Evolutionary conservation across 2,113 vertebrate species (phyloP).

Genomic region (Lethenteron camtschaticum): DNA sequence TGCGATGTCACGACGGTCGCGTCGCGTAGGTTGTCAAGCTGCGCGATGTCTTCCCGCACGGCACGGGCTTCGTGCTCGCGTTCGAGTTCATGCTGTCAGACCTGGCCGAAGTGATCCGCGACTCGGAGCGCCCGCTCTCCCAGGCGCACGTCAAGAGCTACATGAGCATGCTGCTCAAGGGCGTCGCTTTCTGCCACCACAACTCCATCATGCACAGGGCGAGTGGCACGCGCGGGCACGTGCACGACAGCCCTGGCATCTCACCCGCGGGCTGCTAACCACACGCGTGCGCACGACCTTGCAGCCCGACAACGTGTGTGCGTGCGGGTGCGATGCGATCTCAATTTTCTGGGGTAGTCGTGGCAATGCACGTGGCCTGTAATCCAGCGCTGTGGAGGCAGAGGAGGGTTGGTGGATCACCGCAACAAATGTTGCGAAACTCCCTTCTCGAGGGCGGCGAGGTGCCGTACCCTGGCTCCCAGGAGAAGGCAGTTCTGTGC

Average conservation of each 20-base stretch:
- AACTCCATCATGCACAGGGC: conserved; percentile 69
- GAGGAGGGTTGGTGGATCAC: no score
- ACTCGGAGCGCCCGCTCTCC: conserved; percentile 37
- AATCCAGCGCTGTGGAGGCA: no score
- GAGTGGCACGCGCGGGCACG: conserved; percentile 7
- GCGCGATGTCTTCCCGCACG: conserved; percentile 55
- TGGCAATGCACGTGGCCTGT: no score
- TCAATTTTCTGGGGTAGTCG: no score
- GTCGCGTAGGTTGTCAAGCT: conserved; percentile 45
- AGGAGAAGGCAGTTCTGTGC: no score
- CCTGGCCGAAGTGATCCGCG: conserved; percentile 54
- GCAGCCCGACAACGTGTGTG: no score
- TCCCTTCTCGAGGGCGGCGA: no score
- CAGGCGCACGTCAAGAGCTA: conserved; percentile 59
- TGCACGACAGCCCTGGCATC: neutral
- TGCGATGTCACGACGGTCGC: no score
- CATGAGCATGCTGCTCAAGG: conserved; percentile 66
- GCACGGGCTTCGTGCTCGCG: conserved; percentile 53
- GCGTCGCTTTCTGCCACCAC: conserved; percentile 52
- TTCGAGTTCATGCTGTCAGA: conserved; percentile 72
- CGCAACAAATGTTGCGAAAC: no score
- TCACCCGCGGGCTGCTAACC: neutral
- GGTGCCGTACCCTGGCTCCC: no score
- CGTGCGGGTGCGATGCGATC: no score
- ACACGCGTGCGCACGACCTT: no score